These are phyloP conservation scores for Polypterus senegalus DNA, from an alignment of 2,113 vertebrate species.

Conservation along the genomic window DNA sequence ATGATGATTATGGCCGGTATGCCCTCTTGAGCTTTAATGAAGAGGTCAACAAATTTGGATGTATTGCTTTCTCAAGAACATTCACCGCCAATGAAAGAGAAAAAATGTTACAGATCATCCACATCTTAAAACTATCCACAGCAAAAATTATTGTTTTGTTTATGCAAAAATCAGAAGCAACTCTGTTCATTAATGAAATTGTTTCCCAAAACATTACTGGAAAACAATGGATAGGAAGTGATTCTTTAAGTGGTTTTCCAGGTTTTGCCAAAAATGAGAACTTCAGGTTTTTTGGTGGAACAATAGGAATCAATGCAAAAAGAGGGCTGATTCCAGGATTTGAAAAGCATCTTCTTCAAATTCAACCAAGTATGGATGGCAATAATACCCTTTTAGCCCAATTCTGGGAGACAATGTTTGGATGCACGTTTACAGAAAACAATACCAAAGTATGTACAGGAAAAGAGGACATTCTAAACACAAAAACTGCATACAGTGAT, in stretches of 20 bases:
- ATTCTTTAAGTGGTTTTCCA: not conserved
- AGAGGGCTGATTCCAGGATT: slow-evolving; percentile 3
- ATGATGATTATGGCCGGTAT: slow-evolving; percentile 9
- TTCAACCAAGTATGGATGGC: not conserved
- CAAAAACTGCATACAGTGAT: slow-evolving; percentile 2
- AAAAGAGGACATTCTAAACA: not conserved
- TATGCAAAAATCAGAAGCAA: not conserved
- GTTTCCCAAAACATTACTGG: slow-evolving; percentile 4
- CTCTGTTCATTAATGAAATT: not conserved
- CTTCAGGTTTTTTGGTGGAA: not conserved
- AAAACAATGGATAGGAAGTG: slow-evolving; percentile 3
- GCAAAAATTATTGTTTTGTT: slow-evolving; percentile 9
- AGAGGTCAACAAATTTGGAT: not conserved
- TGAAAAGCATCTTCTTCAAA: not conserved
- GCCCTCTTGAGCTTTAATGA: not conserved
- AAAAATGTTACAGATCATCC: not conserved
- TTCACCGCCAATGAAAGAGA: not conserved
- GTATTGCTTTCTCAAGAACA: too few species aligned
- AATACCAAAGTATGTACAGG: not conserved
- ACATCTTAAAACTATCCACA: slow-evolving; percentile 1
- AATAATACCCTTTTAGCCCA: not conserved
- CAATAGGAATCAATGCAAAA: not conserved
- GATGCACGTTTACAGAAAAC: not conserved
- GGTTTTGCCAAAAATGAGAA: not conserved
- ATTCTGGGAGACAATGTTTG: slow-evolving; percentile 3